Conservation (phyloP, 2,113 vertebrate species). For the Girardinichthys multiradiatus region DNA sequence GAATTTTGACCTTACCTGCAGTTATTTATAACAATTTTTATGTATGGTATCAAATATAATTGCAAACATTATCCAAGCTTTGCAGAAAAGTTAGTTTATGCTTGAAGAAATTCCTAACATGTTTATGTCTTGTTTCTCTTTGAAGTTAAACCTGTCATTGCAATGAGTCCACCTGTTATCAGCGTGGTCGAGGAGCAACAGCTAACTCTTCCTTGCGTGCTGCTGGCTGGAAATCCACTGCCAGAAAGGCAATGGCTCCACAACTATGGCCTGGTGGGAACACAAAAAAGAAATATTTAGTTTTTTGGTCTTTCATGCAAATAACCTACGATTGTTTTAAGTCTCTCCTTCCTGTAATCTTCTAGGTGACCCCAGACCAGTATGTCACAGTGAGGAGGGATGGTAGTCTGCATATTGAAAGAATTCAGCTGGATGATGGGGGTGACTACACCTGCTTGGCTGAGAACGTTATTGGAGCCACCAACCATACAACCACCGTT, state of each 20-base stretch:
- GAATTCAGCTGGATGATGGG: constrained; percentile 85
- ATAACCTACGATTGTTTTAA: not conserved
- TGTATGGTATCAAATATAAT: no score
- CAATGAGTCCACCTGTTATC: constrained; percentile 85
- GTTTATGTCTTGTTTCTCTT: not conserved
- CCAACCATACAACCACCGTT: constrained; percentile 86
- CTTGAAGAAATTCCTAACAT: not conserved
- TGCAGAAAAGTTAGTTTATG: not conserved
- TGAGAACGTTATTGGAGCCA: constrained; percentile 86
- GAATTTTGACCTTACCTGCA: no score
- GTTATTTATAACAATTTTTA: no score
- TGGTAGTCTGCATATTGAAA: constrained; percentile 93
- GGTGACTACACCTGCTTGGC: constrained; percentile 92
- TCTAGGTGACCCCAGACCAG: constrained; percentile 87
- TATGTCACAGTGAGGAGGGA: constrained; percentile 88
- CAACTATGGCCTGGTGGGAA: constrained; percentile 86
- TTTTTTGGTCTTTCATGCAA: not conserved
- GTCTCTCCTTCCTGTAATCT: not conserved
- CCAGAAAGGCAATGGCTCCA: constrained; percentile 94
- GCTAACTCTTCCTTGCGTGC: constrained; percentile 89
- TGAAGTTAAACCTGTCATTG: constrained; percentile 88
- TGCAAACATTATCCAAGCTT: no score
- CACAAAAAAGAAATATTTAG: not conserved
- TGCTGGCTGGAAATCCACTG: constrained; percentile 93
- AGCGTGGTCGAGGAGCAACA: constrained; percentile 92